These are phyloP conservation scores for Xiphophorus hellerii DNA, from an alignment of 2,113 vertebrate genomes.

Conservation along the genomic window DNA sequence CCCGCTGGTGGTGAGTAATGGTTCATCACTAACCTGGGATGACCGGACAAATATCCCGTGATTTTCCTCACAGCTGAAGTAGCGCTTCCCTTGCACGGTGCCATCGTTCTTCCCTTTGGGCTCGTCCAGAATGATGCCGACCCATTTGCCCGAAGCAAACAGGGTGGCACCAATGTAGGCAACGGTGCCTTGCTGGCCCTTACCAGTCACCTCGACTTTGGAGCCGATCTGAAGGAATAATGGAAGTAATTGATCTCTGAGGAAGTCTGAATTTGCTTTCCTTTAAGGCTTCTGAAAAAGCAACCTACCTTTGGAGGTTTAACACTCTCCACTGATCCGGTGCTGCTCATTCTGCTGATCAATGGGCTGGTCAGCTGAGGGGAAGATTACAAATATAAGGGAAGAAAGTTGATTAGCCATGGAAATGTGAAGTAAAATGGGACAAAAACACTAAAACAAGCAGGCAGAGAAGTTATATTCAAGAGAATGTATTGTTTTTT, in stretches of 20 bases:
- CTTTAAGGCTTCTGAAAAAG: not conserved
- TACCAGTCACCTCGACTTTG: constrained; percentile 93
- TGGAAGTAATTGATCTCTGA: not conserved
- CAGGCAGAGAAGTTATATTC: not conserved
- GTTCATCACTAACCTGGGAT: constrained; percentile 86
- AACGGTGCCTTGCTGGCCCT: constrained; percentile 93
- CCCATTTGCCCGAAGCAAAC: constrained; percentile 96
- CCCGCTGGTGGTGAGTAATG: not conserved
- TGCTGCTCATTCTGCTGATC: constrained; percentile 88
- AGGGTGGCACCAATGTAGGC: constrained; percentile 95
- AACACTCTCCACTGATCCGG: constrained; percentile 78
- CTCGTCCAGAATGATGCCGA: constrained; percentile 95
- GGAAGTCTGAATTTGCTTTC: not conserved
- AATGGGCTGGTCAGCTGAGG: constrained; percentile 83
- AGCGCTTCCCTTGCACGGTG: constrained; percentile 92
- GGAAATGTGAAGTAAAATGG: not conserved
- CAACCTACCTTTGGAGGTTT: constrained; percentile 83
- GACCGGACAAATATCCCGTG: constrained; percentile 96
- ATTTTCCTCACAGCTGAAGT: constrained; percentile 94
- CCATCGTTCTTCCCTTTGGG: constrained; percentile 96
- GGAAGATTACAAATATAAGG: not conserved
- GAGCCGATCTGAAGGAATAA: constrained; percentile 83
- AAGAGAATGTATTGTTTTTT: not conserved
- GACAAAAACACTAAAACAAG: not conserved
- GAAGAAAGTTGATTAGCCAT: not conserved